Base-by-base conservation (phyloP, 2,113 vertebrate species). In the Equus quagga region DNA sequence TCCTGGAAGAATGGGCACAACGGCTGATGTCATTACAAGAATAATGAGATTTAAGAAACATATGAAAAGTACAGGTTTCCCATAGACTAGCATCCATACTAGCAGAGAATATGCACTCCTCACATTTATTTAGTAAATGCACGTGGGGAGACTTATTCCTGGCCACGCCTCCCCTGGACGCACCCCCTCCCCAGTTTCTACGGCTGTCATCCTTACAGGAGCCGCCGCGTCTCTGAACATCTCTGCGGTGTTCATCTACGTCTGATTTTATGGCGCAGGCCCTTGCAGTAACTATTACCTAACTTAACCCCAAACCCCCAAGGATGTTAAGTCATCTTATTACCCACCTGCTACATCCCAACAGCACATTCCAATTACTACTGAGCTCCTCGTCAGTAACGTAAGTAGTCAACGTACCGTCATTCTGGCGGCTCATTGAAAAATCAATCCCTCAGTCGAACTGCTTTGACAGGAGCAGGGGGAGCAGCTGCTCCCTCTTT, bases 191-290 rank as follows among this genome's bases (percentile, higher is more conserved):
- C 58, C 33, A 31, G 1, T 36, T 49, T 64, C 60, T 7, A 6
- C 0, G 15, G 31, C 58, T 10, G 18, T 46, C 23, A 28, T 58
- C 18, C 72, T n/a, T 3, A 33, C 12, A 11, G 19, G n/a, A 51
- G 8, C 10, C 3, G 2, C 4, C 24, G 69, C 0, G 4, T 11
- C 54, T 10, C 0, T 0, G 28, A 33, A 11, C 15, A 0, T 2
- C 18, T 51, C 36, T 0, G 28, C 15, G 41, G 51, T 41, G 28
- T 1, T 60, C 58, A 21, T 31, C 14, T 0, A 0, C 17, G 23
- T 44, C 91, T 14, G 41, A 58, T 70, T 41, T 96, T 24, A 64
- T 0, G 72, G 44, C 33, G 0, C n/a, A 64, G 33, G 9, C 31
- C 33, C 87, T 62, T 21, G 24, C n/a, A 51, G 26, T n/a, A 98